phyloP scores from a whole-genome alignment of 1,140 invertebrate species.

The Homalodisca vitripennis region DNA sequence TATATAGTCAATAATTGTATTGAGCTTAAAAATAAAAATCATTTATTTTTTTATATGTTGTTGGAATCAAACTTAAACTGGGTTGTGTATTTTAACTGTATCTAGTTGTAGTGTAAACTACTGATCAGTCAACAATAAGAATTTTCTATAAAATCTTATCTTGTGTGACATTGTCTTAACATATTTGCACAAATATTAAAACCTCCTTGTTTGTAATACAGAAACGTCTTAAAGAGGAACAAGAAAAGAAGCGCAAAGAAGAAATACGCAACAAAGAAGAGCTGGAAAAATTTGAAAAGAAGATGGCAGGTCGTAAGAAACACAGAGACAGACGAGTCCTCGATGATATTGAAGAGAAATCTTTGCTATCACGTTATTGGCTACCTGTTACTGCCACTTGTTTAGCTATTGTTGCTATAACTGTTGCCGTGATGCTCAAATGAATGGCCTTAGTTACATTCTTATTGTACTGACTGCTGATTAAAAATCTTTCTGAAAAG shows the following conservation, averaged over 20 bases:
- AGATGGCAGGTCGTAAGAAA: conserved; percentile 39
- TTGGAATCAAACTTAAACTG: too few species aligned
- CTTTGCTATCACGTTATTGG: conserved; percentile 22
- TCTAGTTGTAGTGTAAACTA: too few species aligned
- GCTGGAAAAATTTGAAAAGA: conserved; percentile 41
- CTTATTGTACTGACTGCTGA: too few species aligned
- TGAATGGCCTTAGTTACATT: neutral
- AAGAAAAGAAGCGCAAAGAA: conserved; percentile 32
- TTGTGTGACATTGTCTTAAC: too few species aligned
- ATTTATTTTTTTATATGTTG: too few species aligned
- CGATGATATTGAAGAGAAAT: conserved; percentile 22
- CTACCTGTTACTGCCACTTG: neutral
- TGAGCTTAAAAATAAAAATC: too few species aligned
- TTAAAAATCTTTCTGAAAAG: too few species aligned
- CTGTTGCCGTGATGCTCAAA: conserved; percentile 3
- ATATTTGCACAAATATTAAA: too few species aligned
- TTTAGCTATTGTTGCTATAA: neutral
- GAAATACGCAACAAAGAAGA: conserved; percentile 41
- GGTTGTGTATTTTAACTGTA: too few species aligned
- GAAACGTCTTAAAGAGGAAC: conserved; percentile 31
- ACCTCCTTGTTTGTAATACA: conserved; percentile 1
- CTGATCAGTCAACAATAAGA: too few species aligned
- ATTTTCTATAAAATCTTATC: too few species aligned
- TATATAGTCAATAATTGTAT: too few species aligned
- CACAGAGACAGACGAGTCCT: conserved; percentile 26